phyloP scores from a whole-genome alignment of 1,140 invertebrate genomes.

The Tyrophagus putrescentiae region DNA sequence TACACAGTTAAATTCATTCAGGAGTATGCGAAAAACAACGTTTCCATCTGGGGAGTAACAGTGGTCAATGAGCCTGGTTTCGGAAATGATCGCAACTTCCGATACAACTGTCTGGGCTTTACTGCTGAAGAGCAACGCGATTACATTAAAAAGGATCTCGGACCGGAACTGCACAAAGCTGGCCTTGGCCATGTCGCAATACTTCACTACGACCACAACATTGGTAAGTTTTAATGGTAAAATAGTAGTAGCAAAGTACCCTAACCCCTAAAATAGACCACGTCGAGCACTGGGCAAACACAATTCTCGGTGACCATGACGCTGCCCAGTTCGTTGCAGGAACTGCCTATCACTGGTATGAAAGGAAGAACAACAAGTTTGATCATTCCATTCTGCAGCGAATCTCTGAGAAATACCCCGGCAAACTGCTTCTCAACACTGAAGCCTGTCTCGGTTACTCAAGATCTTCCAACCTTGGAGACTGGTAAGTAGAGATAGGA shows the following conservation, averaged over 20 bases:
- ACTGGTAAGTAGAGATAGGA: too few species aligned
- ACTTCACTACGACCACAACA: too few species aligned
- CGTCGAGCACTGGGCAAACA: conserved; percentile 29
- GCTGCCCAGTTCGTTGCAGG: conserved; percentile 19
- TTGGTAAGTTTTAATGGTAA: conserved; percentile 13
- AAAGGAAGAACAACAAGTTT: conserved; percentile 28
- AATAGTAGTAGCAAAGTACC: conserved; percentile 29
- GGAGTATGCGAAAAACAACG: conserved; percentile 13
- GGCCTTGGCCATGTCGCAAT: too few species aligned
- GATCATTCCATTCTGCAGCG: conserved; percentile 33
- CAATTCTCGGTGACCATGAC: conserved; percentile 29
- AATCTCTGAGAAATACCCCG: conserved; percentile 40
- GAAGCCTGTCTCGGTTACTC: conserved; percentile 35
- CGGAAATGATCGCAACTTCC: conserved; percentile 30
- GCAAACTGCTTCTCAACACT: conserved; percentile 37
- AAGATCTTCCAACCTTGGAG: too few species aligned
- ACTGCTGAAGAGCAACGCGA: conserved; percentile 34
- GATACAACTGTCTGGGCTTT: conserved; percentile 38
- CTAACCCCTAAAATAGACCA: conserved; percentile 30
- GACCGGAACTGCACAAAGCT: conserved; percentile 30
- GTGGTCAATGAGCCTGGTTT: conserved; percentile 37
- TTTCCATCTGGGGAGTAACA: conserved; percentile 37
- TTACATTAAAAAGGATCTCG: conserved; percentile 33
- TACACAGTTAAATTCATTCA: conserved; percentile 50
- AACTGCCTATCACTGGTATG: conserved; percentile 52